These are phyloP conservation scores for Laodelphax striatellus DNA, from an alignment of 1,140 invertebrate genomes.

Conservation along the genomic window DNA sequence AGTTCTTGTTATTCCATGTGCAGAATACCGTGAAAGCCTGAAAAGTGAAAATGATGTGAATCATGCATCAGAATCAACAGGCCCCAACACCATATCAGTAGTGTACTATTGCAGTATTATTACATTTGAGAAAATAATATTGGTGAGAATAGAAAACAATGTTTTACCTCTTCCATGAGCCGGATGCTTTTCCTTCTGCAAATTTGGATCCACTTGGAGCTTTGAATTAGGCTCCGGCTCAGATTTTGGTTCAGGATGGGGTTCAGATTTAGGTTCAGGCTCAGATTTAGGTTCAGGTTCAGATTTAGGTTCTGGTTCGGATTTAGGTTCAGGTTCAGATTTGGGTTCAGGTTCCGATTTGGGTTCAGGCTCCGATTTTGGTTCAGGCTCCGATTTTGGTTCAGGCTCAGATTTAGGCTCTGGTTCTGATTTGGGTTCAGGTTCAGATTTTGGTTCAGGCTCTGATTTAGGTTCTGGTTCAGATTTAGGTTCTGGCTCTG, in stretches of 20 bases:
- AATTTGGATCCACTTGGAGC: slow-evolving; percentile 18
- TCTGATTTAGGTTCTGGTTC: slow-evolving; percentile 34
- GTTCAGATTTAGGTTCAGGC: slow-evolving; percentile 22
- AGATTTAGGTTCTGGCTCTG: slow-evolving; percentile 36
- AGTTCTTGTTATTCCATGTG: too few species aligned
- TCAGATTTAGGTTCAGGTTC: slow-evolving; percentile 35
- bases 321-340: slow-evolving; percentile 27
- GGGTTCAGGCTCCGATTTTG: slow-evolving; percentile 30
- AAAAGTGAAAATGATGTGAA: too few species aligned
- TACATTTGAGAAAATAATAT: too few species aligned
- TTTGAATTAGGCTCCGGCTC: slow-evolving; percentile 28
- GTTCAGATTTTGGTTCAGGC: slow-evolving; percentile 30
- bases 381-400: slow-evolving; percentile 31
- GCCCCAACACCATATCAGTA: too few species aligned
- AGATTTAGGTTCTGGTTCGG: slow-evolving; percentile 23
- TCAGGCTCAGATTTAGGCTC: slow-evolving; percentile 32
- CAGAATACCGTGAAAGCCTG: too few species aligned
- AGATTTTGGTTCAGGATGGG: slow-evolving; percentile 25
- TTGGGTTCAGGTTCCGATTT: slow-evolving; percentile 36
- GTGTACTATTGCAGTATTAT: too few species aligned
- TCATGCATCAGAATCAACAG: too few species aligned
- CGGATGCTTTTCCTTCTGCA: neutral
- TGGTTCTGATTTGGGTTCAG: slow-evolving; percentile 32
- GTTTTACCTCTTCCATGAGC: neutral
- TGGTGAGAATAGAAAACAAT: too few species aligned